These are phyloP conservation scores for Scrobipalpa costella DNA, from an alignment of 2,888 invertebrate genomes.

Conservation along the genomic window DNA sequence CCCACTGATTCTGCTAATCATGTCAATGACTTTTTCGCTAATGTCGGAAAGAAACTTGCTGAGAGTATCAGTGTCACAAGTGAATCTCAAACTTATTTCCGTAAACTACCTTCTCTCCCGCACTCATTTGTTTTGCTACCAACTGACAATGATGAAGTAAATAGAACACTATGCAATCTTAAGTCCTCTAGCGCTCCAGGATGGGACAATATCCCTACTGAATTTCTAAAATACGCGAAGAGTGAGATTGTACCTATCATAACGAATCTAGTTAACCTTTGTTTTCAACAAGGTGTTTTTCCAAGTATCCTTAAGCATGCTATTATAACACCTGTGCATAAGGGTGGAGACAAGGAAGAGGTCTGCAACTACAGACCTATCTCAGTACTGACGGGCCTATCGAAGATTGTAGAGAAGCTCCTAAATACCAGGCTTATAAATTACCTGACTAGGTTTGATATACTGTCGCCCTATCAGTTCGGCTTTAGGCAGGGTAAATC, in stretches of 20 bases:
- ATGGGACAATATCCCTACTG: neutral
- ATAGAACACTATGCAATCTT: neutral
- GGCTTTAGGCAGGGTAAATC: neutral
- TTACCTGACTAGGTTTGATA: neutral
- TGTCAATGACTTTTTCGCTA: too few relatives aligned
- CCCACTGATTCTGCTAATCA: too few relatives aligned
- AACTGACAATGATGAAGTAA: neutral
- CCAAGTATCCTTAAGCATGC: neutral
- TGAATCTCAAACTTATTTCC: too few relatives aligned
- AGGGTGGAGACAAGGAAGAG: neutral
- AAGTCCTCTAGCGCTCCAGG: neutral
- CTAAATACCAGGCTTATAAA: neutral
- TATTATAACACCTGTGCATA: too few relatives aligned
- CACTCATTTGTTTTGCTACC: too few relatives aligned
- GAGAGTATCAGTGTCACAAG: too few relatives aligned
- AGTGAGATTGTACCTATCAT: neutral
- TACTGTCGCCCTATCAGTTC: neutral
- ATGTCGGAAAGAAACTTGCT: too few relatives aligned
- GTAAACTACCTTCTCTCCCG: too few relatives aligned
- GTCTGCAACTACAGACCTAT: neutral
- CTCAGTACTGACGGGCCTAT: too few relatives aligned
- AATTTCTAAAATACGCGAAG: neutral
- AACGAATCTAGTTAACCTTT: neutral
- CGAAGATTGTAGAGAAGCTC: neutral
- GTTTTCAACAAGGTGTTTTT: constrained; percentile 1